These are phyloP conservation scores for Nomada fabriciana DNA, from an alignment of 2,888 invertebrate species.

Conservation along the genomic window DNA sequence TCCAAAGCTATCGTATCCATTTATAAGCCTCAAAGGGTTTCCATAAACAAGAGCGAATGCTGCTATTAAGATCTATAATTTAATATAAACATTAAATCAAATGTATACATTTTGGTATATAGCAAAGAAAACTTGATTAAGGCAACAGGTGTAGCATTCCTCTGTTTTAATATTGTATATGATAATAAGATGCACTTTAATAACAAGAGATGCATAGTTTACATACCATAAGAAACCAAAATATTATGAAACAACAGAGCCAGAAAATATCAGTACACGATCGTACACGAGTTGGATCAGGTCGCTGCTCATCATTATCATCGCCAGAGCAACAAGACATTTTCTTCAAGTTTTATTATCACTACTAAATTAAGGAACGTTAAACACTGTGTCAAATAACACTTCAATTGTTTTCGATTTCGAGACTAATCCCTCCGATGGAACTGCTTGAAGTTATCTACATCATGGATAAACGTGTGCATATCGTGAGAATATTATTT, in stretches of 20 bases:
- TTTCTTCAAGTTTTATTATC: slow-evolving; percentile 3
- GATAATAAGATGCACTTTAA: neutral
- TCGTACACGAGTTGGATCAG: slow-evolving; percentile 86
- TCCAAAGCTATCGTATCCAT: slow-evolving; percentile 97
- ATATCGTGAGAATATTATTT: neutral
- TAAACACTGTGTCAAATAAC: slow-evolving; percentile 24
- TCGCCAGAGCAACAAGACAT: slow-evolving; percentile 79
- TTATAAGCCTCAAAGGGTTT: slow-evolving; percentile 93
- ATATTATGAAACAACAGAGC: slow-evolving; percentile 91
- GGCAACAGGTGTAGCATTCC: neutral
- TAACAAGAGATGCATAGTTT: slow-evolving; percentile 11
- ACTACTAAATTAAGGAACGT: slow-evolving; percentile 26
- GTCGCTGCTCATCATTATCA: slow-evolving; percentile 80
- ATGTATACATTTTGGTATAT: neutral
- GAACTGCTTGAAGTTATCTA: slow-evolving; percentile 50
- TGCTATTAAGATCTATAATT: slow-evolving; percentile 90
- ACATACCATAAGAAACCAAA: slow-evolving; percentile 93
- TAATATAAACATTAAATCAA: slow-evolving; percentile 46
- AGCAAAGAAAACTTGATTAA: neutral
- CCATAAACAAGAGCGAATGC: slow-evolving; percentile 95
- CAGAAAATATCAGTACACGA: slow-evolving; percentile 94
- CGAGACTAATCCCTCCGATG: slow-evolving; percentile 32
- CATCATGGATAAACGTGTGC: neutral
- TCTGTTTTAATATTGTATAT: neutral
- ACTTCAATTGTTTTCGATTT: slow-evolving; percentile 36